Evolutionary conservation across 2,797 vertebrate genomes (phyloP).

Genomic region (Cossypha caffra): DNA sequence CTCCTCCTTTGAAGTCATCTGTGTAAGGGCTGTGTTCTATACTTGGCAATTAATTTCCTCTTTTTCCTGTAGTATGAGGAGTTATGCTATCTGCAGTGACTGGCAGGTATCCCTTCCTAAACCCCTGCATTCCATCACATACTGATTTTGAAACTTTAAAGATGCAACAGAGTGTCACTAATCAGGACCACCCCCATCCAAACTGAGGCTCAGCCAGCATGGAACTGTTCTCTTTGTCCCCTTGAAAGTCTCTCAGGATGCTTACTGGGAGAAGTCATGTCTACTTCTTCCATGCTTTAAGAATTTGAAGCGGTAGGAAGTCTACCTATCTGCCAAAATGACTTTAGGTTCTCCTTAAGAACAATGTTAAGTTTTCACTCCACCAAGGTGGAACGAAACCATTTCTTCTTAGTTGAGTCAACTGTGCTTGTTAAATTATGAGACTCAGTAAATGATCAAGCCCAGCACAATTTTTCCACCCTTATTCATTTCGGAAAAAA

Average conservation of each 20-base stretch:
- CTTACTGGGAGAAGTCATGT: accelerated
- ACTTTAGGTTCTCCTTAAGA: neutral
- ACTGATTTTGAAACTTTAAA: neutral
- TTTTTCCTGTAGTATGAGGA: neutral
- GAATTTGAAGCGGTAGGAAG: neutral
- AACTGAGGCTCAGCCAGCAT: neutral
- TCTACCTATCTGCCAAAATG: neutral
- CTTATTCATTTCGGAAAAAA: neutral
- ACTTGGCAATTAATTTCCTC: neutral
- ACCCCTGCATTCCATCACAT: neutral
- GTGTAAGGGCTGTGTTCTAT: neutral
- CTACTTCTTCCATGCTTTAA: accelerated
- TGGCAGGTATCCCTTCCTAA: neutral
- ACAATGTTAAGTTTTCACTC: neutral
- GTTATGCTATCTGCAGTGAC: neutral
- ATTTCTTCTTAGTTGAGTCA: neutral
- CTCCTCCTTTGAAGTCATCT: neutral
- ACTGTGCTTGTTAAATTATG: neutral
- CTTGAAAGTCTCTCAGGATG: neutral
- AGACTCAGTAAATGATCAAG: neutral
- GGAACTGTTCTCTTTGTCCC: neutral
- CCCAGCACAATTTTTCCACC: neutral
- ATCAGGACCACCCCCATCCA: neutral
- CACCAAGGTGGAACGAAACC: neutral
- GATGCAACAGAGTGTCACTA: neutral